Percentiles rank a stretch among this genome's conserved stretches.
These are phyloP conservation scores for Proteles cristata DNA, from an alignment of 2,113 vertebrate genomes.

Conservation along the genomic window DNA sequence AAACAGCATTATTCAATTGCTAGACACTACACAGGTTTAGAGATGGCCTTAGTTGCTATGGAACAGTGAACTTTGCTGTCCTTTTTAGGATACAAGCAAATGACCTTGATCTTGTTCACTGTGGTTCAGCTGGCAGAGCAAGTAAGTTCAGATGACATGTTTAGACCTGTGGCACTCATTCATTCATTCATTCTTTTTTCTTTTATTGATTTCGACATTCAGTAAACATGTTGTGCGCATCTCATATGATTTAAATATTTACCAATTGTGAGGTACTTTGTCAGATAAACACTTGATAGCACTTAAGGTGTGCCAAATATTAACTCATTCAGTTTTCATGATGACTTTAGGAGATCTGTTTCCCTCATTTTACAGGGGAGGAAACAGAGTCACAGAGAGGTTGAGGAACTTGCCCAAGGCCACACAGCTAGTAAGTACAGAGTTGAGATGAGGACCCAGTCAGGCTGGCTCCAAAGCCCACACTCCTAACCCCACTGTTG, in stretches of 20 bases:
- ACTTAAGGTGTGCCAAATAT: background rate
- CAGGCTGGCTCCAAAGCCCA: background rate
- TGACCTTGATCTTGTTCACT: background rate
- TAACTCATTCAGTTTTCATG: background rate
- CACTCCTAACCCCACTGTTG: background rate
- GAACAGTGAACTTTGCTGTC: background rate
- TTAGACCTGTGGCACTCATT: background rate
- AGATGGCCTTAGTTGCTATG: background rate
- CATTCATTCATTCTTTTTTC: background rate
- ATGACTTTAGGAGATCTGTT: background rate
- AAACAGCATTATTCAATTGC: background rate
- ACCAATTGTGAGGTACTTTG: background rate
- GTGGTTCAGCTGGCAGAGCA: background rate
- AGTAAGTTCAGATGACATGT: background rate
- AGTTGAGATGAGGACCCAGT: background rate
- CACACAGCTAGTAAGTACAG: background rate
- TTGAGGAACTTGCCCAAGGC: background rate
- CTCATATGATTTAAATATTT: background rate
- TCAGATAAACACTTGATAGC: background rate
- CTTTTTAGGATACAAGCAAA: background rate
- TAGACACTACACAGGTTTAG: background rate
- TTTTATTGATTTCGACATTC: background rate
- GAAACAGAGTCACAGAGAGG: background rate
- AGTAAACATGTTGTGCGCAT: background rate
- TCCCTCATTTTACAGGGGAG: background rate